These are phyloP conservation scores for Microctenopoma steveboyesi DNA, from an alignment of 2,797 vertebrate species.

Conservation along the genomic window DNA sequence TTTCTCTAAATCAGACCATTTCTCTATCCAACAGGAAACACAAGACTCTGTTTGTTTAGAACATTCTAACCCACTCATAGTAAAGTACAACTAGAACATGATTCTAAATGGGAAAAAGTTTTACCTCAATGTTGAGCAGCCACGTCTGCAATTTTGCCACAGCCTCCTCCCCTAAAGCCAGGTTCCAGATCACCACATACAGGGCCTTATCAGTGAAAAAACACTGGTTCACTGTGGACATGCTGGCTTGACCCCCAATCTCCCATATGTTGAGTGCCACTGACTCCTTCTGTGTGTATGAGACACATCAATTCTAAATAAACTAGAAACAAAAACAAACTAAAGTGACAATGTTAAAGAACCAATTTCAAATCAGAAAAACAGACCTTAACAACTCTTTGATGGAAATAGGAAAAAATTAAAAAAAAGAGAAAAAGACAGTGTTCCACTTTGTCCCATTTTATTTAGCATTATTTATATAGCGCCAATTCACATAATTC, in stretches of 20 bases:
- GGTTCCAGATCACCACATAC: conserved; percentile 97
- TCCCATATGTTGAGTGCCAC: conserved; percentile 95
- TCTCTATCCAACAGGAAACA: conserved; percentile 17
- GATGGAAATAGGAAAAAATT: too few species aligned
- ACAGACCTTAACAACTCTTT: too few species aligned
- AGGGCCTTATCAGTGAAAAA: conserved; percentile 98
- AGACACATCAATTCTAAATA: not conserved
- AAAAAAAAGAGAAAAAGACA: too few species aligned
- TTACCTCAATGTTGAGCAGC: conserved; percentile 97
- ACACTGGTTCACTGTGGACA: conserved; percentile 98
- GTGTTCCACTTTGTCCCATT: too few species aligned
- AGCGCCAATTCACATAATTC: too few species aligned
- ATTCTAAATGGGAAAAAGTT: conserved; percentile 30
- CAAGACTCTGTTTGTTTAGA: conserved; percentile 1
- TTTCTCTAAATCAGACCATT: conserved; percentile 1
- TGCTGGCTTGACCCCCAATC: conserved; percentile 92
- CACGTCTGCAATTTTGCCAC: conserved; percentile 95
- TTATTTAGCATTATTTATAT: too few species aligned
- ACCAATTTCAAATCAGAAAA: not conserved
- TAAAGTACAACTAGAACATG: too few species aligned
- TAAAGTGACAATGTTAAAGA: not conserved
- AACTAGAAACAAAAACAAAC: not conserved
- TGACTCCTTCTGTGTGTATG: conserved; percentile 85
- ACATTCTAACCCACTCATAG: conserved; percentile 1
- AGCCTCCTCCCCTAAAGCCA: conserved; percentile 95